Base-by-base conservation (phyloP, 2,888 invertebrate genomes). In the Campoplex capitator region DNA sequence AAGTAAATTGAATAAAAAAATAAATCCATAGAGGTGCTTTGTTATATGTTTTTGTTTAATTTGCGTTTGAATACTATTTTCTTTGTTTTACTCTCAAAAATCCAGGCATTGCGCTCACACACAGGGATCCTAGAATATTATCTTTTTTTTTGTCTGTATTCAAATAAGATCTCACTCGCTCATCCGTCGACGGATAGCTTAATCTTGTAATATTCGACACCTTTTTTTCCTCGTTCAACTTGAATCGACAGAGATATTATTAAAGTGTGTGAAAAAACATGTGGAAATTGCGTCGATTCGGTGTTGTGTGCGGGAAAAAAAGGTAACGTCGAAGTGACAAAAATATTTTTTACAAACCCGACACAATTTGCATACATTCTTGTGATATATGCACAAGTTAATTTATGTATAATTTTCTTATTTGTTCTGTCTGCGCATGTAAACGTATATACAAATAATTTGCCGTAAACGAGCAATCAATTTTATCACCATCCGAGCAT, bases 401-500 rank as follows among this genome's bases (percentile, higher is more conserved):
- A 74, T 68, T 56, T 68, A 83, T 70, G 51, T 76, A 76, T 74
- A 68, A 51, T 42, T 83, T 81, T 83, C 70, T 58, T 58, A 58
- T 58, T 58, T 32, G 28, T 58, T 32, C 16, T 79, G 76, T 45
- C 79, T 88, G 70, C 82, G 73, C 76, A 83, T 68, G 79, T 84
- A 82, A 86, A 89, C 87, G 78, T 89, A 89, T 88, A 87, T 89
- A 89, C 89, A 89, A 88, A 88, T 87, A 88, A 88, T 74, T 87
- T 84, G 89, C 75, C 87, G 83, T 85, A 87, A 85, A 88, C 83
- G 83, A 77, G 83, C 71, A 83, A 89, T 78, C 78, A 87, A 88
- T 83, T 87, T 88, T 85, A 82, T 78, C 85, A 84, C 85, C 42
- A 85, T 81, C 87, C 85, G 85, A 85, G 81, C 78, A 81, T 82